phyloP scores from a whole-genome alignment of 1,140 invertebrate genomes.

The Leucophenga varia region DNA sequence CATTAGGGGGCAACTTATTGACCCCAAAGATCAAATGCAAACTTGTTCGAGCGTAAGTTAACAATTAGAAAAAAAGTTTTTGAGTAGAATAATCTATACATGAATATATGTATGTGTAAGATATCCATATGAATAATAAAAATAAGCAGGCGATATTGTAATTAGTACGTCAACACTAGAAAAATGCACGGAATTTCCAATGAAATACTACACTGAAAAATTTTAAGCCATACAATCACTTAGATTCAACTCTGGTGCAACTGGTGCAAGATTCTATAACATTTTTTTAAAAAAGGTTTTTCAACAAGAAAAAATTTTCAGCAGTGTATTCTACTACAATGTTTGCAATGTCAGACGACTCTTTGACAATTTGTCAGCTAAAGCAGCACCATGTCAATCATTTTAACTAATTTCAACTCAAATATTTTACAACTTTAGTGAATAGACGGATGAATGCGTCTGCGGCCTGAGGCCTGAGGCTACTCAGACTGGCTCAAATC shows the following conservation, averaged over 20 bases:
- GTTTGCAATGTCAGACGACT: background rate
- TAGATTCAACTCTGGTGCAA: no score
- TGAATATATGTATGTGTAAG: conserved; percentile 5
- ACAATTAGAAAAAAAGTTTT: conserved; percentile 39
- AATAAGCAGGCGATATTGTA: conserved; percentile 21
- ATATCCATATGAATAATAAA: conserved; percentile 1
- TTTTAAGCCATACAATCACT: no score
- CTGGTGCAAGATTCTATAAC: no score
- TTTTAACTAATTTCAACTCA: conserved; percentile 35
- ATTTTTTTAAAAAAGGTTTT: no score
- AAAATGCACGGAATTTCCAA: no score
- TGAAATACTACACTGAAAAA: no score
- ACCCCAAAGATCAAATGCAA: conserved; percentile 48
- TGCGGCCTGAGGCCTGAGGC: no score
- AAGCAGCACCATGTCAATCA: conserved; percentile 25
- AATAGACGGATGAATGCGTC: conserved; percentile 16
- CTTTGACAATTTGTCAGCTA: conserved; percentile 17
- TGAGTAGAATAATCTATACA: no score
- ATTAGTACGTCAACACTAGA: conserved; percentile 27
- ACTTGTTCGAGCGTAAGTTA: conserved; percentile 38
- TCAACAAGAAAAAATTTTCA: conserved; percentile 12
- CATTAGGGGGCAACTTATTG: conserved; percentile 27
- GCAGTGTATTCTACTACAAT: background rate
- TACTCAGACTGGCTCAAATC: conserved; percentile 3
- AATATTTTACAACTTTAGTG: conserved; percentile 26